phyloP scores from a whole-genome alignment of 2,888 invertebrate genomes.

The Mimumesa dahlbomi region DNA sequence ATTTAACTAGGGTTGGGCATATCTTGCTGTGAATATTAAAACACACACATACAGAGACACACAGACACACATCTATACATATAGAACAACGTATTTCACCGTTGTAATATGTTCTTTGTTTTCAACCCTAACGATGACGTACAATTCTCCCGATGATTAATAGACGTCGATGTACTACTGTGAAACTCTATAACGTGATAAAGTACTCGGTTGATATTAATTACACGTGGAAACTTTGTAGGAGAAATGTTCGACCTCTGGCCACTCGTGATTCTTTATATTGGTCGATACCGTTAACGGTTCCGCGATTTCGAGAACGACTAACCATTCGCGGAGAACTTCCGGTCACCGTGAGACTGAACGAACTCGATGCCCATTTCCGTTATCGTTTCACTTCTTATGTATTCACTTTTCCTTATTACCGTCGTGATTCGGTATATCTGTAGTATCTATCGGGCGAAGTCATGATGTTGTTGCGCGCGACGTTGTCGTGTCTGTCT shows the following conservation, averaged over 20 bases:
- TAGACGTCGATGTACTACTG: no score
- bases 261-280: neutral
- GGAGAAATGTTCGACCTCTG: neutral
- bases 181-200: neutral
- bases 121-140: no score
- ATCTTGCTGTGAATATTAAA: constrained; percentile 44
- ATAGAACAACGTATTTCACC: no score
- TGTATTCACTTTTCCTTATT: constrained; percentile 11
- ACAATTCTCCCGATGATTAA: no score
- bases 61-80: no score
- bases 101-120: no score
- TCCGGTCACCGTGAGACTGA: constrained; percentile 16
- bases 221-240: neutral
- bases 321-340: constrained; percentile 13
- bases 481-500: no score
- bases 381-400: constrained; percentile 20
- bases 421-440: neutral
- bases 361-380: constrained; percentile 16
- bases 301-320: constrained; percentile 38
- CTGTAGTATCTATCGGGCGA: no score
- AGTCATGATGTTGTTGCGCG: constrained; percentile 9
- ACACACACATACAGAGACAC: no score
- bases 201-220: neutral
- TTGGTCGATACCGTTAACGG: constrained; percentile 28
- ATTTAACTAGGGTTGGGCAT: constrained; percentile 31